Conservation (phyloP, 2,888 invertebrate genomes). For the Lingula anatina region DNA sequence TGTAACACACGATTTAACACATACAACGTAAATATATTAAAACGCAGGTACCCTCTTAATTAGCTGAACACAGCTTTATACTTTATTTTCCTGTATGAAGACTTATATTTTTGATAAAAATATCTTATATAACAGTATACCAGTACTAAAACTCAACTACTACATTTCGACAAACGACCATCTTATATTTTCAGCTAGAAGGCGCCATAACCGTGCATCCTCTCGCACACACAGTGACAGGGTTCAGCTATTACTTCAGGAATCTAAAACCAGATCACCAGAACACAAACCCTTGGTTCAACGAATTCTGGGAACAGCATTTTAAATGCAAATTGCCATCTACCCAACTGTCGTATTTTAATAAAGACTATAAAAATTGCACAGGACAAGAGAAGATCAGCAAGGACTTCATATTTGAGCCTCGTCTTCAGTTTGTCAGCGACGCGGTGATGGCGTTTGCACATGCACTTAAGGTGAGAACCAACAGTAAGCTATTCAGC, state of each 20-base stretch:
- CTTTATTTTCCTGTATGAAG: no score
- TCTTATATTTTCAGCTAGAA: slow-evolving; percentile 61
- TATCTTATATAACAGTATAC: no score
- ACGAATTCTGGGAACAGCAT: slow-evolving; percentile 67
- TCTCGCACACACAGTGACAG: slow-evolving; percentile 77
- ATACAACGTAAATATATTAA: no score
- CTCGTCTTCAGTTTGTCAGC: slow-evolving; percentile 91
- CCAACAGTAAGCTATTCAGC: background rate
- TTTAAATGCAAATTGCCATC: slow-evolving; percentile 71
- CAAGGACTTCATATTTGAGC: slow-evolving; percentile 71
- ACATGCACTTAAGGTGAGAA: slow-evolving; percentile 61
- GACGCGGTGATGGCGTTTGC: slow-evolving; percentile 95
- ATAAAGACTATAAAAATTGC: slow-evolving; percentile 57
- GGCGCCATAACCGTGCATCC: slow-evolving; percentile 95
- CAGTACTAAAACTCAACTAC: no score
- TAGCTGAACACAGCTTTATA: no score
- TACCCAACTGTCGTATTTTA: slow-evolving; percentile 58
- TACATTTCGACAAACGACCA: no score
- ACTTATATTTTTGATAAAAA: no score
- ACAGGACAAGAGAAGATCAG: slow-evolving; percentile 73
- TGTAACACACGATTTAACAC: no score
- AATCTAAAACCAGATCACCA: slow-evolving; percentile 38
- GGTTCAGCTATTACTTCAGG: slow-evolving; percentile 47
- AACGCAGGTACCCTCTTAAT: no score
- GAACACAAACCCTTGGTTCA: slow-evolving; percentile 47